These are phyloP conservation scores for Ormyrus rosae DNA, from an alignment of 2,888 invertebrate species.

Conservation along the genomic window DNA sequence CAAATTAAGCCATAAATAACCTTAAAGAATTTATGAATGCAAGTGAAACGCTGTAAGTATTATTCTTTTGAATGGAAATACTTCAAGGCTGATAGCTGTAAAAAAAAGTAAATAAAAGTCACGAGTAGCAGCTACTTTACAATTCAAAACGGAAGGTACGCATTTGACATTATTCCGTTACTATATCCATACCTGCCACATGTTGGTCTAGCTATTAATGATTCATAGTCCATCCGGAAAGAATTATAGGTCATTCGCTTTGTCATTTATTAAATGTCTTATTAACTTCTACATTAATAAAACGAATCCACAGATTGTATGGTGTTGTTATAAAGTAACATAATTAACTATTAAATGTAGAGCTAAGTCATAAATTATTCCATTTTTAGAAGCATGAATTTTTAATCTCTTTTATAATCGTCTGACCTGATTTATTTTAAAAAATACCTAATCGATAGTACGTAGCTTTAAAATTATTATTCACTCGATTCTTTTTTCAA, in stretches of 20 bases:
- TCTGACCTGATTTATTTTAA: too few species aligned
- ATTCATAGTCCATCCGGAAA: conserved; percentile 1
- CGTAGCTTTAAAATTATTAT: too few species aligned
- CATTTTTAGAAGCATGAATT: too few species aligned
- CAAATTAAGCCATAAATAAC: too few species aligned
- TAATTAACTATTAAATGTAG: too few species aligned
- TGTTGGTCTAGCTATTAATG: conserved; percentile 4
- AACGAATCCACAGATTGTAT: too few species aligned
- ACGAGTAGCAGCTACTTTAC: too few species aligned
- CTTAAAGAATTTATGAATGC: background rate
- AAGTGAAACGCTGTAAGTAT: background rate
- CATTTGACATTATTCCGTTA: conserved; percentile 41
- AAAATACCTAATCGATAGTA: too few species aligned
- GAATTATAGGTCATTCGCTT: conserved; percentile 18
- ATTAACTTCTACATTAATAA: background rate
- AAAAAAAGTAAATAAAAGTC: background rate
- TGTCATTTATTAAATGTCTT: conserved; percentile 14
- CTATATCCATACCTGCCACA: background rate
- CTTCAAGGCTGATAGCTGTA: conserved; percentile 18
- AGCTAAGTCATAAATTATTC: too few species aligned
- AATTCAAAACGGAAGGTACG: background rate
- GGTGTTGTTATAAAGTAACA: too few species aligned
- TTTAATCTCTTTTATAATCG: too few species aligned
- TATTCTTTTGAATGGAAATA: background rate
- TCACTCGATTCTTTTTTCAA: too few species aligned